Evolutionary conservation across 2,888 invertebrate species (phyloP).

Genomic region (Argynnis bischoffii): DNA sequence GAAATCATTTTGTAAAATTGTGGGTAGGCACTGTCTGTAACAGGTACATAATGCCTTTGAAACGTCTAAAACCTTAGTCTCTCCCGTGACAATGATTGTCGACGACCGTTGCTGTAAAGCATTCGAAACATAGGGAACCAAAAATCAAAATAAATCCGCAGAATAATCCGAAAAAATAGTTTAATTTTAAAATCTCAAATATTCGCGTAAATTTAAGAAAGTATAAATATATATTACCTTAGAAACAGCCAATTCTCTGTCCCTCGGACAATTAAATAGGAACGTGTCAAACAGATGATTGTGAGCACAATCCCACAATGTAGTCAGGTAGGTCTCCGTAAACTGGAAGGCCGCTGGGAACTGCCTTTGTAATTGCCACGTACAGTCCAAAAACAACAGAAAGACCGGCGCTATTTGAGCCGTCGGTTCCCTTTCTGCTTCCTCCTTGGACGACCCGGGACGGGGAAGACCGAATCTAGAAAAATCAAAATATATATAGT

Average conservation of each 20-base stretch:
- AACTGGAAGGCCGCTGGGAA: conserved; percentile 95
- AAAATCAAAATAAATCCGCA: too few relatives aligned
- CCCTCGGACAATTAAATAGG: conserved; percentile 93
- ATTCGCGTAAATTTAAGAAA: too few relatives aligned
- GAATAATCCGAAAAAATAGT: too few relatives aligned
- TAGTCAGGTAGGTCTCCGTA: conserved; percentile 95
- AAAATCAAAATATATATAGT: neutral
- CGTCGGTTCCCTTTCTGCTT: conserved; percentile 43
- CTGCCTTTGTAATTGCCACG: conserved; percentile 95
- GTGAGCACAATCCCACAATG: conserved; percentile 94
- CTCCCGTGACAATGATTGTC: too few relatives aligned
- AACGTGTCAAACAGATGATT: conserved; percentile 96
- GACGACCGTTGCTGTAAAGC: too few relatives aligned
- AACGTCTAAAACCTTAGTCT: too few relatives aligned
- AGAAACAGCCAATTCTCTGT: conserved; percentile 85
- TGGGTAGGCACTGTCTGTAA: too few relatives aligned
- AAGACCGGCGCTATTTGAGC: conserved; percentile 89
- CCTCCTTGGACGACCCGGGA: conserved; percentile 80
- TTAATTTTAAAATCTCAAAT: too few relatives aligned
- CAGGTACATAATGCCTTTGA: too few relatives aligned
- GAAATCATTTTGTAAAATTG: too few relatives aligned
- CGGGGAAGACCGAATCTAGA: conserved; percentile 86
- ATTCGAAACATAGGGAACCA: too few relatives aligned
- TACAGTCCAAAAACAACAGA: conserved; percentile 95
- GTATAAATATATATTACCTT: conserved; percentile 66